Evolutionary conservation across 2,797 vertebrate genomes (phyloP).

Genomic region (Mormyrops boulengeri): DNA sequence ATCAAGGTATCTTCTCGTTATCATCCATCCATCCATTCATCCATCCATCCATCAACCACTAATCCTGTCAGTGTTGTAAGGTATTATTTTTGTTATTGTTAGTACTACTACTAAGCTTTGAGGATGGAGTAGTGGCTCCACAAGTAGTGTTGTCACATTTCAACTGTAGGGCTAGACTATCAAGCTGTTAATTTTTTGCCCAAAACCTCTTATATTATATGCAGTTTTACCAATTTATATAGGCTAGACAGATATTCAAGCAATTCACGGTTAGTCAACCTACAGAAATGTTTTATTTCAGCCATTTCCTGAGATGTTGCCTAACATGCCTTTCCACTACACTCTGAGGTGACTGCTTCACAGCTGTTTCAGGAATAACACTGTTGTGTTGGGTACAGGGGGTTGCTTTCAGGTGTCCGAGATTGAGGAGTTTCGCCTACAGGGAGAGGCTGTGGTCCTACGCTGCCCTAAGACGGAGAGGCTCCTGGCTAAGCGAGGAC

Average conservation of each 20-base stretch:
- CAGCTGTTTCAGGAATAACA: background rate
- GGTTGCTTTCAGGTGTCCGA: conserved; percentile 45
- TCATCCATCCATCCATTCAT: background rate
- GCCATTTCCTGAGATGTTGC: background rate
- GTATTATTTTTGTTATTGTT: background rate
- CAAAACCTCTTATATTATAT: background rate
- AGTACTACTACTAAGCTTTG: background rate
- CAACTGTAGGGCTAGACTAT: background rate
- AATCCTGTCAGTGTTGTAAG: background rate
- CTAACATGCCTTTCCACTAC: background rate
- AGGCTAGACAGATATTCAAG: background rate
- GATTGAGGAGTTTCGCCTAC: conserved; percentile 39
- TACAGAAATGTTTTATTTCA: background rate
- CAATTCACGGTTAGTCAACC: background rate
- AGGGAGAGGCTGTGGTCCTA: conserved; percentile 70
- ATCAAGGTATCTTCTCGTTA: background rate
- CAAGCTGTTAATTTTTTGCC: background rate
- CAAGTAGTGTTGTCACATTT: background rate
- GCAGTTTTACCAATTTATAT: background rate
- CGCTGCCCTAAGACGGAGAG: conserved; percentile 51
- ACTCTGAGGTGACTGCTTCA: background rate
- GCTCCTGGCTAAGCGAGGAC: conserved; percentile 25
- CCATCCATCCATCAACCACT: background rate
- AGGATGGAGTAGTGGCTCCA: background rate
- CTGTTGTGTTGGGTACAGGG: conserved; percentile 30